Evolutionary conservation across 2,113 vertebrate genomes (phyloP), one percentile per base, ranked within the genome.

Genomic region (Chitala chitala): DNA sequence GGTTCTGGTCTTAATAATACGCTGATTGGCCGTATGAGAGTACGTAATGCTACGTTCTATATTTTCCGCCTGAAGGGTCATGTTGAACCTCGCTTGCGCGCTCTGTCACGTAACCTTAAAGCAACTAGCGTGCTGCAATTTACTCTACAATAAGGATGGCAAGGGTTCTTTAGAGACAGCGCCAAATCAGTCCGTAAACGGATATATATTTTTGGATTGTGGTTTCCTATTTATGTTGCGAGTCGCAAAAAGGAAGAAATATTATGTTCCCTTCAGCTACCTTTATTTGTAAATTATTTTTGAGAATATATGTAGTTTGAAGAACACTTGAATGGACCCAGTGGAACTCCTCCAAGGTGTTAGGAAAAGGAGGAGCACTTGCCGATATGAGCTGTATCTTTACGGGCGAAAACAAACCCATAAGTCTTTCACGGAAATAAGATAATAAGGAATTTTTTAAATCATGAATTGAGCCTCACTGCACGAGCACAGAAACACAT

Each of bases 401-500:
- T 66, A 46, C 38, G 64, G 24, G 9, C 8, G 40, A 33, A 58
- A 38, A 20, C 26, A 15, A 15, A 50, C 22, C 10, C 22, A 10
- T 24, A 69, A 69, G 66, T 5, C n/a, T 73, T 64, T 44, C 22
- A 75, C 77, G 72, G 69, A 73, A 63, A 24, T 44, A 61, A 69
- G 13, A 42, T 69, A 53, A 22, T 69, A 17, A 69, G 31, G 3
- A 29, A 26, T 10, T 51, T 48, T 29, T 69, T 53, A 71, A 71
- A 54, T 71, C 29, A 54, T 33, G 12, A 12, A 33, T 26, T 33
- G 9, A 17, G 36, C 33, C 64, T 44, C 10, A 44, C 31, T 5
- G 22, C n/a, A 3, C 22, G 15, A 48, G n/a, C n/a, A n/a, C 64
- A 44, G 17, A 46, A 20, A 71, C 10, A 44, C 6, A 44, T n/a